Evolutionary conservation across 2,113 vertebrate genomes (phyloP).

Genomic region (Petrocephalus zakoni): DNA sequence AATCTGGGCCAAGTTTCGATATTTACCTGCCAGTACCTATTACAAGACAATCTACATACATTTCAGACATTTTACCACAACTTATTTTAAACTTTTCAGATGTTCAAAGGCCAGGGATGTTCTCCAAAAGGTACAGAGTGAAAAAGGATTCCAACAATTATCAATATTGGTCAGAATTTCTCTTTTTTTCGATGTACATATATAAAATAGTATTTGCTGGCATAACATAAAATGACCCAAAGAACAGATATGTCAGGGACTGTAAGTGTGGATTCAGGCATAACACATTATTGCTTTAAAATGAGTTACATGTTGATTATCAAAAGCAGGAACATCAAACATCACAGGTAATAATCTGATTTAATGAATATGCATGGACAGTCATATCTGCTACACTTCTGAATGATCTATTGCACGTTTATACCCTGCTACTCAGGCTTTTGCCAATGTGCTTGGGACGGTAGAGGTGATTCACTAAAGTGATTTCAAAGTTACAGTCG

Average conservation of each 20-base stretch:
- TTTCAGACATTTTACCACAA: not conserved
- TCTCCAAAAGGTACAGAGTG: not conserved
- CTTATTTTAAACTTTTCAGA: not conserved
- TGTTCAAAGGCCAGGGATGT: not conserved
- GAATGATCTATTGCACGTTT: conserved; percentile 4
- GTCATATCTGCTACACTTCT: not conserved
- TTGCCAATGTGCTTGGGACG: not conserved
- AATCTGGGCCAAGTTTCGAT: not conserved
- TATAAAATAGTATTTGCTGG: not conserved
- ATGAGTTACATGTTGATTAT: not conserved
- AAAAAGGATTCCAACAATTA: not conserved
- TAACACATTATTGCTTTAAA: conserved; percentile 17
- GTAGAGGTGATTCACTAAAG: not conserved
- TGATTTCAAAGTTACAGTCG: not conserved
- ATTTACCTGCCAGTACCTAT: not conserved
- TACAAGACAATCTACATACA: not conserved
- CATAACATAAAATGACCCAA: not conserved
- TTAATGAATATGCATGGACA: not conserved
- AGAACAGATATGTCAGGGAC: not conserved
- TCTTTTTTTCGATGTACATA: not conserved
- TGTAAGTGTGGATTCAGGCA: not conserved
- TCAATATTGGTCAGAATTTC: not conserved
- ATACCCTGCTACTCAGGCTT: not conserved
- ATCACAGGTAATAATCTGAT: not conserved
- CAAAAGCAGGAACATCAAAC: not conserved